Percentiles rank a stretch among this genome's conserved stretches.
These are phyloP conservation scores for Halcyon malimbica DNA, from an alignment of 2,113 vertebrate species.

Conservation along the genomic window DNA sequence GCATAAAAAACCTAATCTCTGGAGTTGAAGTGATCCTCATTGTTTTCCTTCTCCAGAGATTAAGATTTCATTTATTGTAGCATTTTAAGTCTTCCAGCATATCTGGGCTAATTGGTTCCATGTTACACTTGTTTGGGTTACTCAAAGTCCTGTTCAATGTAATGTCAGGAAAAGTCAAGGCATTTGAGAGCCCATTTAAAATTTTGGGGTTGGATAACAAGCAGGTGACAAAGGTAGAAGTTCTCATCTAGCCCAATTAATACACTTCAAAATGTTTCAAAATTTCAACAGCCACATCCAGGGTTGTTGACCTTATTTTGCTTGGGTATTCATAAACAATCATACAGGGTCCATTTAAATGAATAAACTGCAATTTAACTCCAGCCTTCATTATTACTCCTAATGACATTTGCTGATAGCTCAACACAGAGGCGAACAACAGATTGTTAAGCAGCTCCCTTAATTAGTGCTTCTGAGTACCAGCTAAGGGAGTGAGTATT, in stretches of 20 bases:
- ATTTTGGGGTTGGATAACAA: background rate
- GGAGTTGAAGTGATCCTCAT: background rate
- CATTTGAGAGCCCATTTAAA: background rate
- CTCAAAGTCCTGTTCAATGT: background rate
- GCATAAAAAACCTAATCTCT: background rate
- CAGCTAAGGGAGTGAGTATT: background rate
- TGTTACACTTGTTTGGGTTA: background rate
- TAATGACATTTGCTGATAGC: background rate
- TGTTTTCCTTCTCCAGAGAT: background rate
- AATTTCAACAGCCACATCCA: background rate
- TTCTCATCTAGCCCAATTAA: background rate
- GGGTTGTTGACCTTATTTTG: background rate
- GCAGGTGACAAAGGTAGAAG: background rate
- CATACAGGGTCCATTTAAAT: background rate
- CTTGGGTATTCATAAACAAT: background rate
- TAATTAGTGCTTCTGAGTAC: constrained; percentile 37
- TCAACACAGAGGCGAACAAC: background rate
- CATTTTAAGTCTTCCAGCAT: background rate
- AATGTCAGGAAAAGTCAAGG: background rate
- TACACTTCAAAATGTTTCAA: background rate
- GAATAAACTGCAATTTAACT: background rate
- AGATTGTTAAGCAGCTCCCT: background rate
- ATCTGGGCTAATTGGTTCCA: background rate
- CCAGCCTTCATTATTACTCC: background rate
- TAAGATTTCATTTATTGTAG: background rate